These are phyloP conservation scores for Heliocidaris tuberculata DNA, from an alignment of 35 echinoderm and acorn worm genomes.

Conservation along the genomic window DNA sequence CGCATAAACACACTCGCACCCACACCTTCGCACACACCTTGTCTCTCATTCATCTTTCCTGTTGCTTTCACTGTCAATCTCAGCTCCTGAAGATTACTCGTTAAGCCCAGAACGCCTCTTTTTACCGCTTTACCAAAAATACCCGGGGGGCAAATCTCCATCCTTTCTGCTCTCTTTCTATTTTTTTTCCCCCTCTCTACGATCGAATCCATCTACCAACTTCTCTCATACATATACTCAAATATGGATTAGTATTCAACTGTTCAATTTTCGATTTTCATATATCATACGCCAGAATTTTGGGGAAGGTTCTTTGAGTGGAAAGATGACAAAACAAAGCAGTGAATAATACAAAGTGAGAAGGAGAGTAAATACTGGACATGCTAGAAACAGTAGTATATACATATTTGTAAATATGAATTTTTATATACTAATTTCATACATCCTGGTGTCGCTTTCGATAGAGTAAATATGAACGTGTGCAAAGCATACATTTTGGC, in stretches of 20 bases:
- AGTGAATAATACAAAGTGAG: too few species aligned
- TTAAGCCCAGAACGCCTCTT: constrained; percentile 42
- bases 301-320: too few species aligned
- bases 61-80: constrained; percentile 45
- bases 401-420: too few species aligned
- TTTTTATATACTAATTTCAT: too few species aligned
- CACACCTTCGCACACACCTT: constrained; percentile 23
- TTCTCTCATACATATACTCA: neutral
- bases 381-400: too few species aligned
- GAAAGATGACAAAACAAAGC: too few species aligned
- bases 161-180: neutral
- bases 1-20: neutral
- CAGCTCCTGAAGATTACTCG: constrained; percentile 35
- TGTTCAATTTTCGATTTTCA: neutral
- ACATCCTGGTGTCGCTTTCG: too few species aligned
- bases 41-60: constrained; percentile 41
- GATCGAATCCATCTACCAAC: neutral
- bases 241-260: neutral
- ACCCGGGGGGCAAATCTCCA: neutral
- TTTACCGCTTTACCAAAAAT: constrained; percentile 42
- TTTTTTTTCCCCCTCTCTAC: neutral
- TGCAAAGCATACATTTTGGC: too few species aligned
- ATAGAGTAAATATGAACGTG: too few species aligned
- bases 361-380: too few species aligned
- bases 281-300: neutral